These are phyloP conservation scores for Ariolimax columbianus DNA, from an alignment of 2,888 invertebrate species.

Conservation along the genomic window DNA sequence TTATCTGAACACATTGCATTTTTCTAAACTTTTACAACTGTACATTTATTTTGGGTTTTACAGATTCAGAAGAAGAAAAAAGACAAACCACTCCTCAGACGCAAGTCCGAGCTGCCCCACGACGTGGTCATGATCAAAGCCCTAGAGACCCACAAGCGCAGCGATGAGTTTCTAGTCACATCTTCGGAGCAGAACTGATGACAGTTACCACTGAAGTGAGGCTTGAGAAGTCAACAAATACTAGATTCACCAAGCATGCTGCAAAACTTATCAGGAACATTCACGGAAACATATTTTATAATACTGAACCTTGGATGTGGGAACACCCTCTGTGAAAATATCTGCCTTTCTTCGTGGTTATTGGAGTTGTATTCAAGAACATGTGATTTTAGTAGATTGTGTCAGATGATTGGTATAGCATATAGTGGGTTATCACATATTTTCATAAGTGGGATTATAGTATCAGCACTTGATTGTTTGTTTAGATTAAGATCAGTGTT, in stretches of 20 bases:
- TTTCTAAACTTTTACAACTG: no score
- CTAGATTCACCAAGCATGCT: neutral
- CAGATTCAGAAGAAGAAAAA: constrained; percentile 78
- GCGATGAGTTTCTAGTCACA: constrained; percentile 90
- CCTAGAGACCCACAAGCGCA: constrained; percentile 92
- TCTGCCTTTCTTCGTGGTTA: neutral
- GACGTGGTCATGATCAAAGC: constrained; percentile 94
- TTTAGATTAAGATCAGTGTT: no score
- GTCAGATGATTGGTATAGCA: neutral
- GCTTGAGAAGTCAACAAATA: neutral
- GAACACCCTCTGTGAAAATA: neutral
- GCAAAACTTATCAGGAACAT: neutral
- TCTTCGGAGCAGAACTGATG: constrained; percentile 64
- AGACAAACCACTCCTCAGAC: constrained; percentile 92
- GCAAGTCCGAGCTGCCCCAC: constrained; percentile 96
- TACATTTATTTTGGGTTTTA: neutral
- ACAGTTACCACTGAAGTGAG: neutral
- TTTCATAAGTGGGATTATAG: no score
- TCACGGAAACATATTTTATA: neutral
- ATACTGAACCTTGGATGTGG: neutral
- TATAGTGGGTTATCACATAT: no score
- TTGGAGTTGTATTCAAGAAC: neutral
- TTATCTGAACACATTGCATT: no score
- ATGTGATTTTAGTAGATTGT: neutral
- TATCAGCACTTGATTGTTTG: no score